Evolutionary conservation across 2,113 vertebrate genomes (phyloP), one percentile per base, ranked within the genome.

Genomic region (Leucopsar rothschildi): DNA sequence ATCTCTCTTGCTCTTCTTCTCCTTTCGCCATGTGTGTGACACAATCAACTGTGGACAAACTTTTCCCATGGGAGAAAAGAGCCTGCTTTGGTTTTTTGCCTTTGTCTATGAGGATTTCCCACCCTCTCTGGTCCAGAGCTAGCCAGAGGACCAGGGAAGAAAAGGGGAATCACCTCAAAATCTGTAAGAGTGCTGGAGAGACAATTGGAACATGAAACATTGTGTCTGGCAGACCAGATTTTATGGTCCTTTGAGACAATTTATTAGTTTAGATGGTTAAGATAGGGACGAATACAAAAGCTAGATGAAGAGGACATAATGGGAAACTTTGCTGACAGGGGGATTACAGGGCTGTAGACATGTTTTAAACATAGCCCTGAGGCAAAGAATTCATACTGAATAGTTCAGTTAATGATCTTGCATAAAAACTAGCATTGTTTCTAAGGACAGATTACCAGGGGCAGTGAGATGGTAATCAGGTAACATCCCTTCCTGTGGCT

Each of bases 301-400:
- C 66, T 57, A 94, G 86, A 93, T 91, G 80, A 76, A 93, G 69
- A 82, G 75, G 55, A 77, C 90, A 76, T 90, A 90, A 45, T 16
- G n/a, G 63, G 79, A 88, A 82, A 18, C 65, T 93, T 90, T 92
- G 75, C 60, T 96, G 92, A 96, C 31, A 80, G 61, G 33, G n/a
- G 37, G n/a, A 88, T 96, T 90, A 76, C 40, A 69, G 68, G 45
- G 47, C 88, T 86, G 82, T 75, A 82, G 79, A 77, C 50, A 4
- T 17, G 82, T 75, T 93, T 95, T 83, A 76, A 88, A 80, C 75
- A 44, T 6, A 64, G 47, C 65, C 71, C 69, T 57, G 42, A 92
- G 75, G 75, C 63, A 31, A 59, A 68, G 28, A 61, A 39, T 24
- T 86, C 37, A 25, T 65, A 47, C 21, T 55, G 82, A 93, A 65